Conservation (phyloP, 1,140 invertebrate genomes). For the Galleria mellonella region DNA sequence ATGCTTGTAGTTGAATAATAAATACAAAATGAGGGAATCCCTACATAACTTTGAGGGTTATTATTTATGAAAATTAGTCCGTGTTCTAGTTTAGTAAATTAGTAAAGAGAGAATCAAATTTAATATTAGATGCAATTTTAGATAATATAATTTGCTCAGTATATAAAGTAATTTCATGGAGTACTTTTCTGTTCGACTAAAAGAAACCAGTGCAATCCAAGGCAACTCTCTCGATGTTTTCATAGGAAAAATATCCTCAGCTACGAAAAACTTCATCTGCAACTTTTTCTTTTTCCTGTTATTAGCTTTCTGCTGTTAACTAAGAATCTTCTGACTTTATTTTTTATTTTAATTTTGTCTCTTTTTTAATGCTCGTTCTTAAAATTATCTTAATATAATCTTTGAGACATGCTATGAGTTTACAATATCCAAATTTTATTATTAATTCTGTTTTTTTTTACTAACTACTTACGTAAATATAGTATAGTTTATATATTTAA, state of each 20-base stretch:
- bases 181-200: slow-evolving; percentile 13
- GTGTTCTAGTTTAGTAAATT: too few species aligned
- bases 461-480: too few species aligned
- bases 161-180: slow-evolving; percentile 26
- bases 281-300: slow-evolving; percentile 39
- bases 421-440: too few species aligned
- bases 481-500: too few species aligned
- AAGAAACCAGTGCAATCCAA: slow-evolving; percentile 32
- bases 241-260: slow-evolving; percentile 43
- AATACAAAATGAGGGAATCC: too few species aligned
- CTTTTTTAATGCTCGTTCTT: neutral
- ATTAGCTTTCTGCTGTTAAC: slow-evolving; percentile 38
- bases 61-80: too few species aligned
- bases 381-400: neutral
- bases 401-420: neutral
- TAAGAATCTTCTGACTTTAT: slow-evolving; percentile 34
- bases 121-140: too few species aligned
- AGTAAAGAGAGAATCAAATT: too few species aligned
- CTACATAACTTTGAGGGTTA: too few species aligned
- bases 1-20: too few species aligned
- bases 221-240: slow-evolving; percentile 33
- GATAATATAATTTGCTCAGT: slow-evolving; percentile 8
- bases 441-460: too few species aligned
- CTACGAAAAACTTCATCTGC: slow-evolving; percentile 32
- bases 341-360: slow-evolving; percentile 33